A percentile compares a stretch with the other conserved stretches of the same genome.
Evolutionary conservation across 2,113 vertebrate species (phyloP).

Genomic region (human (Homo sapiens)): DNA sequence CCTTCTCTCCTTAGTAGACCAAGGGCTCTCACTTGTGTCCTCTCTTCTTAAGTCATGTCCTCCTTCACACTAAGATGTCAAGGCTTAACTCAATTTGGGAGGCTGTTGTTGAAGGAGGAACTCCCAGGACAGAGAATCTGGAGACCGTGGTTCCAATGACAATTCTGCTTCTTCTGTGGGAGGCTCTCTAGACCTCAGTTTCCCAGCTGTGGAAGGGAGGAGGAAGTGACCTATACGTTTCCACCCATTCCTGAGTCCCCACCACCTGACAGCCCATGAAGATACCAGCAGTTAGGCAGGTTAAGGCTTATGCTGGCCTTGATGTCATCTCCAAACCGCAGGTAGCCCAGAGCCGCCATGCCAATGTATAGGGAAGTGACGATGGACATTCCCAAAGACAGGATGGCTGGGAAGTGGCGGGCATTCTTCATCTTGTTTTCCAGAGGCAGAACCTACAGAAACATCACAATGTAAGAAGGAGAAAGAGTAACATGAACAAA

Average conservation of each 20-base stretch:
- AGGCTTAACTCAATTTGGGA: neutral
- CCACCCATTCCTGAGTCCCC: neutral
- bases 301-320: slow-evolving; percentile 96
- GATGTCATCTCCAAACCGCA: slow-evolving; percentile 90
- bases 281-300: slow-evolving; percentile 97
- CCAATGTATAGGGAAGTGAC: slow-evolving; percentile 91
- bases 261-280: neutral
- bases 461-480: neutral
- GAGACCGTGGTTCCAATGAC: neutral
- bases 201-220: neutral
- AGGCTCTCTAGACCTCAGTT: neutral
- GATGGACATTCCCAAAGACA: slow-evolving; percentile 92
- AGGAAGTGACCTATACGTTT: neutral
- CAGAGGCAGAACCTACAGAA: slow-evolving; percentile 91
- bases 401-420: slow-evolving; percentile 87
- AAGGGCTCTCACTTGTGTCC: neutral
- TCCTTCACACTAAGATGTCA: neutral
- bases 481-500: neutral
- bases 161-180: neutral
- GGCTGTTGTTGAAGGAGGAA: neutral
- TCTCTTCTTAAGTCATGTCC: neutral
- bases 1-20: neutral
- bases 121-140: neutral
- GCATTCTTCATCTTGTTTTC: slow-evolving; percentile 97
- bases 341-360: slow-evolving; percentile 91